A percentile compares a stretch with the other conserved stretches of the same genome.
Evolutionary conservation across 2,113 vertebrate species (phyloP).

Genomic region (Leptodactylus fuscus): DNA sequence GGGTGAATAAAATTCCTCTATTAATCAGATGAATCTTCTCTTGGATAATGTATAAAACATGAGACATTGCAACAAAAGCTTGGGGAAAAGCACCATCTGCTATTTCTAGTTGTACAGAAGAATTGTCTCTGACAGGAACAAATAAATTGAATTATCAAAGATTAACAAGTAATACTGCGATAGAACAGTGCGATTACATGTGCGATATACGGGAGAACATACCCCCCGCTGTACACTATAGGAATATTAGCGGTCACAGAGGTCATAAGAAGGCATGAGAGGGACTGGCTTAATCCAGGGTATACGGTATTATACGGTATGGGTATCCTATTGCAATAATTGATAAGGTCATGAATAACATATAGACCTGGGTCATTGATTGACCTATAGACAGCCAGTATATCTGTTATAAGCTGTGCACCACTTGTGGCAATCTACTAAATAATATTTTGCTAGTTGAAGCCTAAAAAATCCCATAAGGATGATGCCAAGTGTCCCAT

Average conservation of each 20-base stretch:
- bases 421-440: too few species aligned
- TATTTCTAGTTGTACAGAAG: slow-evolving; percentile 34
- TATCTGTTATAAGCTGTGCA: too few species aligned
- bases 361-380: too few species aligned
- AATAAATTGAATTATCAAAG: slow-evolving; percentile 49
- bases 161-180: slow-evolving; percentile 8
- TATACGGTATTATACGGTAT: too few species aligned
- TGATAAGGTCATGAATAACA: too few species aligned
- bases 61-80: slow-evolving; percentile 44
- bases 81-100: slow-evolving; percentile 38
- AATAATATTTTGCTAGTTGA: too few species aligned
- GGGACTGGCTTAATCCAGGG: too few species aligned
- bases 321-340: too few species aligned
- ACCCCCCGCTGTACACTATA: background rate
- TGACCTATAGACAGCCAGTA: too few species aligned
- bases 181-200: background rate
- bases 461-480: too few species aligned
- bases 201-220: background rate
- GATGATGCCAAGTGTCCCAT: too few species aligned
- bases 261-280: background rate
- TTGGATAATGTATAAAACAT: slow-evolving; percentile 43
- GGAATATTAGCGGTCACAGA: background rate
- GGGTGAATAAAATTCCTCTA: background rate
- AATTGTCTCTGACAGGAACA: slow-evolving; percentile 47
- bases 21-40: slow-evolving; percentile 30